Base-by-base conservation (phyloP, 92 coral and sea anemone species). In the Paragorgia papillata region DNA sequence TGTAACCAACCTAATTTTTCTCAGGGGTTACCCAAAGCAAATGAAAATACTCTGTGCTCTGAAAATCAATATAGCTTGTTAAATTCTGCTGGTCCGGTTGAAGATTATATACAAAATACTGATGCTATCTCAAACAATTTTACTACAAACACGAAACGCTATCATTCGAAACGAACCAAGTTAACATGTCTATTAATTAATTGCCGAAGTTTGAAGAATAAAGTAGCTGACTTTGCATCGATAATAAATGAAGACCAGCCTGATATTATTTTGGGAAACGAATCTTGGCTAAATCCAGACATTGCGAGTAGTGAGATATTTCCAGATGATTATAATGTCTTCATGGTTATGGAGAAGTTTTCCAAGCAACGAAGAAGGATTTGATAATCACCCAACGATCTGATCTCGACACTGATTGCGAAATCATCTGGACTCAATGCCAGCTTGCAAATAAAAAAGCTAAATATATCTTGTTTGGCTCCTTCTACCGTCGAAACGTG, bases 361-460 rank as follows among this genome's bases (percentile, higher is more conserved):
- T 79, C 65, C 75, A 78, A 50, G 69, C 69, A 37, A 37, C 51
- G 9, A 85, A 75, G 54, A 75, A 76, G 34, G 83, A 76, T 57
- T 66, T 81, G 28, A 81, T 75, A 26, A 73, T 76, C 39, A 75
- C 81, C 21, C 85, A 75, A 37, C 76, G 74, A 22, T 62, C 9
- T 17, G 80, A 81, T 58, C 50, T 82, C 14, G 80, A 86, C 59
- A 35, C 90, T 3, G 83, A 65, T 34, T 82, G 90, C 66, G 86
- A 80, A 53, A 74, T 74, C 10, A 37, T 37, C 10, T 37, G 89
- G 82, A 80, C 90, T 13, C 84, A 82, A 71, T 86, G 87, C 61
- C 84, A 86, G 49, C 34, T 82, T 15, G 70, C 55, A 40, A 56
- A 34, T 34, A 58, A 59, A 74, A 75, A 43, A 50, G 40, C 78